These are phyloP conservation scores for Oxystoma pomonae DNA, from an alignment of 2,888 invertebrate genomes.

Conservation along the genomic window DNA sequence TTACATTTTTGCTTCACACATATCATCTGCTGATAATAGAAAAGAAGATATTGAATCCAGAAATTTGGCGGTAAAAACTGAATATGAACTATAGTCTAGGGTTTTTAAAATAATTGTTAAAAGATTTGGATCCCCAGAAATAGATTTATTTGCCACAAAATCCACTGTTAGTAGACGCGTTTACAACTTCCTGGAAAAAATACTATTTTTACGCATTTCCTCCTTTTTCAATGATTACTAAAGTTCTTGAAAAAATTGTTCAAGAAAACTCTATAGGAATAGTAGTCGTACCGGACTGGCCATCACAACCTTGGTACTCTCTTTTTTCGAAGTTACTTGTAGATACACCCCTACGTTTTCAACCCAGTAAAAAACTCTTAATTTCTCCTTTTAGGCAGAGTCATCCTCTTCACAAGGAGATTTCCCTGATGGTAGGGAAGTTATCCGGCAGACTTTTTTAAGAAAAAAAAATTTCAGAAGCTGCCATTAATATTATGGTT, in stretches of 20 bases:
- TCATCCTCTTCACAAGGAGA: too few species aligned
- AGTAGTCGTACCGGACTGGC: constrained; percentile 28
- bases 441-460: background rate
- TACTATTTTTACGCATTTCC: constrained; percentile 16
- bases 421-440: too few species aligned
- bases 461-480: background rate
- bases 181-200: constrained; percentile 24
- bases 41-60: constrained; percentile 12
- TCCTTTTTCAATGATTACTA: constrained; percentile 32
- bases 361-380: constrained; percentile 1
- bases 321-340: constrained; percentile 21
- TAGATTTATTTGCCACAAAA: constrained; percentile 34
- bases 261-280: constrained; percentile 31
- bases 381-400: constrained; percentile 12
- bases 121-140: constrained; percentile 24
- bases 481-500: too few species aligned
- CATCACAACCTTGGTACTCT: constrained; percentile 34
- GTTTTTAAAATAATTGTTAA: constrained; percentile 19
- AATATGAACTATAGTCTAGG: constrained; percentile 6
- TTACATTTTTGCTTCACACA: too few species aligned
- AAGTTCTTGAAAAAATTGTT: constrained; percentile 31
- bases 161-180: constrained; percentile 30
- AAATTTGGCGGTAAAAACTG: constrained; percentile 5
- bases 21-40: too few species aligned
- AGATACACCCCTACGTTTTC: constrained; percentile 4